These are phyloP conservation scores for Sarotherodon lohbergeri DNA, from an alignment of 2,113 vertebrate genomes.

Conservation along the genomic window DNA sequence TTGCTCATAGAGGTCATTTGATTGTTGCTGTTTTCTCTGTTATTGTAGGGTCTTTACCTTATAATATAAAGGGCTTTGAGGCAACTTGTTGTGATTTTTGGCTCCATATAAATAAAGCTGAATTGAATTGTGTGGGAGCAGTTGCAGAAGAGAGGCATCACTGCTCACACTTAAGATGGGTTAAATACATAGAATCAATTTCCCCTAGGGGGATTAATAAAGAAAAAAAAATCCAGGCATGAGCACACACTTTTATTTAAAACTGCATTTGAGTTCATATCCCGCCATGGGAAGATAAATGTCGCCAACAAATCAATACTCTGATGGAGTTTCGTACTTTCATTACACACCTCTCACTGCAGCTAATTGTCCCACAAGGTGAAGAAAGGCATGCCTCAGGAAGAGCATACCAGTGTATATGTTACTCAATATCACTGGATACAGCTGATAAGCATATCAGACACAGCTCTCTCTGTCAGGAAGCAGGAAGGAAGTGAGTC, in stretches of 20 bases:
- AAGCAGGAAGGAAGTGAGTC: conserved; percentile 32
- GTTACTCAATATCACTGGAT: conserved; percentile 1
- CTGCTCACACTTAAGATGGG: not conserved
- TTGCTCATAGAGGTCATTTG: not conserved
- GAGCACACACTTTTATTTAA: conserved; percentile 30
- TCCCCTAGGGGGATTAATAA: not conserved
- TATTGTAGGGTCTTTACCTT: not conserved
- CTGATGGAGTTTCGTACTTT: conserved; percentile 35
- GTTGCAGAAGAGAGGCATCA: not conserved
- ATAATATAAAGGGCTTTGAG: not conserved
- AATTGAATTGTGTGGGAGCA: not conserved
- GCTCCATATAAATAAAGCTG: not conserved
- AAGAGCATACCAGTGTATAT: not conserved
- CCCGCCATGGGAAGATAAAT: not conserved
- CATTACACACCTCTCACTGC: not conserved
- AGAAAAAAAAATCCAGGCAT: not conserved
- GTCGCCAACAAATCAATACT: conserved; percentile 31
- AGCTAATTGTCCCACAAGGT: conserved; percentile 2
- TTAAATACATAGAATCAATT: not conserved
- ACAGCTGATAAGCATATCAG: conserved; percentile 13
- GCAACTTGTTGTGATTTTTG: not conserved
- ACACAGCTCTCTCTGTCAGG: not conserved
- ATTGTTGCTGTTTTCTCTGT: not conserved
- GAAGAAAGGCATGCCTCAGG: not conserved
- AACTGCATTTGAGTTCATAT: not conserved